phyloP scores from a whole-genome alignment of 2,113 vertebrate species.

The Hemibagrus wyckioides region DNA sequence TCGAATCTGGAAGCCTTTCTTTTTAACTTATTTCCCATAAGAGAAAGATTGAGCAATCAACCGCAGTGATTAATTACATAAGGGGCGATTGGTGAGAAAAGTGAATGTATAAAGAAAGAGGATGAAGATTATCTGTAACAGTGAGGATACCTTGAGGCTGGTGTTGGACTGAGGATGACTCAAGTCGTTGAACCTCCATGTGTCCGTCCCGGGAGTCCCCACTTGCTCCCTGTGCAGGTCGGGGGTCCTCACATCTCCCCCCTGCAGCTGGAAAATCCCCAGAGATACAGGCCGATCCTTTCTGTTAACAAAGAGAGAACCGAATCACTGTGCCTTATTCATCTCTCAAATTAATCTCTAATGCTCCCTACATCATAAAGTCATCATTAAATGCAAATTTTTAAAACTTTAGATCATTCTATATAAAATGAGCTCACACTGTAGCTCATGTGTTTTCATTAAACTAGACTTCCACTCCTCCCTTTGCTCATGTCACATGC shows the following conservation, averaged over 20 bases:
- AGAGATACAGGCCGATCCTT: constrained; percentile 93
- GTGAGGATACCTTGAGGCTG: constrained; percentile 84
- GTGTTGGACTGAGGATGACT: constrained; percentile 89
- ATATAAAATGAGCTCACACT: background rate
- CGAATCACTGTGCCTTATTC: too few species aligned
- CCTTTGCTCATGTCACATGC: background rate
- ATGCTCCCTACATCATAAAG: background rate
- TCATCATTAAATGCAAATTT: background rate
- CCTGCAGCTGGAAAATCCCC: constrained; percentile 87
- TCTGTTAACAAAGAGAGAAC: constrained; percentile 68
- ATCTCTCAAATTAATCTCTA: background rate
- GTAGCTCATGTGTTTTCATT: background rate
- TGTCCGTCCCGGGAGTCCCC: constrained; percentile 82
- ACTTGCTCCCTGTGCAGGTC: constrained; percentile 79
- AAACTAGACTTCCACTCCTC: background rate
- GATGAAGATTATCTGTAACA: background rate
- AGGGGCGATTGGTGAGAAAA: background rate
- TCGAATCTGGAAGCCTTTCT: background rate
- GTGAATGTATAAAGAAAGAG: background rate
- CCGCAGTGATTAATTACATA: background rate
- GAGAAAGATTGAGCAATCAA: background rate
- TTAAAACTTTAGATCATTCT: background rate
- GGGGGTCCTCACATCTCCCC: constrained; percentile 82
- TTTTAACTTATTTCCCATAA: constrained; percentile 48
- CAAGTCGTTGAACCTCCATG: constrained; percentile 89